Base-by-base conservation (phyloP, 2,113 vertebrate genomes). In the Mormyrus lacerda region DNA sequence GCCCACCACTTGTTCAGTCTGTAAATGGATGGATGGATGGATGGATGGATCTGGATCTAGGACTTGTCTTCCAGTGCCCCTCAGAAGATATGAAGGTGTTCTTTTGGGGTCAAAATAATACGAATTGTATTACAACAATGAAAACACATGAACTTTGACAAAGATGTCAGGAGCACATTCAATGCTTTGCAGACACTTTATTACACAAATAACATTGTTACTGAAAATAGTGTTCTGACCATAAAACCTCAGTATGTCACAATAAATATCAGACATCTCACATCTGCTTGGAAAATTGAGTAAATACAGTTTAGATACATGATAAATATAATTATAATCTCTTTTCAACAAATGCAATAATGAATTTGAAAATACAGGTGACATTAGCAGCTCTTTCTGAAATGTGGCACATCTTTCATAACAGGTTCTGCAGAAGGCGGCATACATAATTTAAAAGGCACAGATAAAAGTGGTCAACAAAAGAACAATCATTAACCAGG, bases 161-260 rank as follows among this genome's bases (percentile, higher is more conserved):
- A 48, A 86, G 48, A 51, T 27, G 4, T 11, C 84, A 50, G 24
- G 84, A 86, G 47, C 48, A 53, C 2, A 19, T 42, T 94, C 42
- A 24, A 96, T 99, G 97, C 97, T 98, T 97, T 98, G 97, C 96
- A 96, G 96, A 98, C 97, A 99, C 98, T 99, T 99, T 99, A 99
- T 99, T 99, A 98, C 98, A 99, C 98, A 99, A 99, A 99, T 97
- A 98, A 97, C 97, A 98, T 98, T 96, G 94, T 96, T 98, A 97
- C 97, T 96, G 96, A 99, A 99, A 99, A 99, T 99, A 99, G 97
- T 98, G 95, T 97, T 98, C 97, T 98, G 97, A 97, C 97, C 97
- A 97, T 97, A 96, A 97, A 97, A 97, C 96, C 93, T 97, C 97
- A 94, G 96, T 97, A 93, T 94, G 91, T 95, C 92, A 96, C 94